phyloP scores from a whole-genome alignment of 2,888 invertebrate genomes.

The Esperia sulphurella region DNA sequence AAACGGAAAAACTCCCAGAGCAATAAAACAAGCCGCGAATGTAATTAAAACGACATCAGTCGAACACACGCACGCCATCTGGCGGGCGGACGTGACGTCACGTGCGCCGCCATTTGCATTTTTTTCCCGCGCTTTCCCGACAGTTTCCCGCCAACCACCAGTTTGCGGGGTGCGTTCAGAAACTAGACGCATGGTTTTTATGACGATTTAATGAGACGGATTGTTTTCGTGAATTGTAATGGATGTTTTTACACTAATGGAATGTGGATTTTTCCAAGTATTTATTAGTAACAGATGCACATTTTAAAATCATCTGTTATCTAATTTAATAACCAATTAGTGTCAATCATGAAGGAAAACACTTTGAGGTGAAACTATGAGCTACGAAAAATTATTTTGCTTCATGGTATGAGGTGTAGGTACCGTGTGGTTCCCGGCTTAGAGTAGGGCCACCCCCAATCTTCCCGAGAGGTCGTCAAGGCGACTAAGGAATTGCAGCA shows the following conservation, averaged over 20 bases:
- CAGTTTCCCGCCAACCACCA: slow-evolving; percentile 30
- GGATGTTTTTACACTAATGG: background rate
- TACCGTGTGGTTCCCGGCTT: no score
- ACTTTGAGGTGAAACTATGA: no score
- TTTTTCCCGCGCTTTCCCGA: slow-evolving; percentile 35
- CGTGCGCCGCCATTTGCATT: slow-evolving; percentile 52
- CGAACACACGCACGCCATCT: slow-evolving; percentile 36
- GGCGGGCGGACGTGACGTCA: slow-evolving; percentile 56
- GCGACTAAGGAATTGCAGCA: no score
- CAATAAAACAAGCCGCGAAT: slow-evolving; percentile 41
- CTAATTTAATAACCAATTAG: no score
- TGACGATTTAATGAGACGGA: slow-evolving; percentile 2
- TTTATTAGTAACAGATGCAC: no score
- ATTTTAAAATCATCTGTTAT: no score
- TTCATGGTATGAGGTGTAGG: no score
- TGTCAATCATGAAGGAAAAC: no score
- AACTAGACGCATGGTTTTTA: slow-evolving; percentile 16
- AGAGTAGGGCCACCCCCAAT: no score
- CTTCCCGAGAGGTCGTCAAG: no score
- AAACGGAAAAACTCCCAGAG: slow-evolving; percentile 9
- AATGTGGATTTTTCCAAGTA: no score
- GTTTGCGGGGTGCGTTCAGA: slow-evolving; percentile 27
- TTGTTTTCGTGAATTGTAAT: background rate
- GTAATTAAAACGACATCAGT: slow-evolving; percentile 56
- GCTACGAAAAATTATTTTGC: no score